Base-by-base conservation (phyloP, 2,888 invertebrate species). In the Drosophila longiperda region DNA sequence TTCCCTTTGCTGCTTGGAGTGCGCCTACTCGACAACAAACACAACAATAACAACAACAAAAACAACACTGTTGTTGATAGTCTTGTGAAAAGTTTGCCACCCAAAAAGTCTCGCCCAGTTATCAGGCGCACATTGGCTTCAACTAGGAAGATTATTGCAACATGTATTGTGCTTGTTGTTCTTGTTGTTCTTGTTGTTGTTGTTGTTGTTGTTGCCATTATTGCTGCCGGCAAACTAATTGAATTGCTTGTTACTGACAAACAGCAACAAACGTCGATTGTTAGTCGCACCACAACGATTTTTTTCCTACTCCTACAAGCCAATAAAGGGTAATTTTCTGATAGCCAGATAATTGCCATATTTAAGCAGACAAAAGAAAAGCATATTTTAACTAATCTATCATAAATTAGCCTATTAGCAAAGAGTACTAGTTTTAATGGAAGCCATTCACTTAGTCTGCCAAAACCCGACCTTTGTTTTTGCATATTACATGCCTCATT, bases 221-320 rank as follows among this genome's bases (percentile, higher is more conserved):
- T 79, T 71, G 82, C 72, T 71, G 78, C 68, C 68, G 67, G 75
- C 78, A 73, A 75, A 78, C 75, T 73, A 69, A 66, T 71, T 64
- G 78, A 81, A 80, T 68, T 77, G 79, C 67, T 76, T 82, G 68
- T 74, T 59, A 71, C 66, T 58, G 66, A 73, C 87, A 83, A 66
- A 69, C 38, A 60, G 38, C 66, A 65, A 73, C 53, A 81, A 81
- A 40, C 57, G 42, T n/a, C 55, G 34, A 55, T 57, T 66, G 68
- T 76, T 49, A 26, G 42, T 26, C 63, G 40, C 33, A 40, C 9
- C 48, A 45, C 38, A 64, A 42, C 11, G 42, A 32, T 15, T 42
- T 34, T 45, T 50, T 48, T 42, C 32, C 53, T 40, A 38, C 34
- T 62, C 23, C 33, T 26, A 42, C 48, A 26, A 49, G 36, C 32